These are phyloP conservation scores for Tetragnatha versicolor DNA, from an alignment of 1,140 invertebrate species.

Conservation along the genomic window DNA sequence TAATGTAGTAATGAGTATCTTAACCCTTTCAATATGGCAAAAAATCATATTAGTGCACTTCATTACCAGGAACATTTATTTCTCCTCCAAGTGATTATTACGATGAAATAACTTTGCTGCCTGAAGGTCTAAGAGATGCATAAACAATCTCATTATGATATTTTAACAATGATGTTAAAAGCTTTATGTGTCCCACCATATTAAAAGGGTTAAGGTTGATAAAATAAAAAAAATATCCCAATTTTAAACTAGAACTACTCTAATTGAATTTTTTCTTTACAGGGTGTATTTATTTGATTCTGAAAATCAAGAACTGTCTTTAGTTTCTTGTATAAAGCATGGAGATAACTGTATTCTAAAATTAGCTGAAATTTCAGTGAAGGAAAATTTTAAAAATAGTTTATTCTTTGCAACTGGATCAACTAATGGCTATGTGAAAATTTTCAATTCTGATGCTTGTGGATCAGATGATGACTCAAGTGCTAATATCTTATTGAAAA, in stretches of 20 bases:
- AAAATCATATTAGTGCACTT: no score
- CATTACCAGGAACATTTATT: no score
- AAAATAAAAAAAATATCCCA: neutral
- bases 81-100: no score
- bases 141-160: no score
- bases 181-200: neutral
- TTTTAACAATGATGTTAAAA: neutral
- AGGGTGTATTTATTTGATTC: conserved; percentile 53
- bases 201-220: neutral
- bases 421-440: conserved; percentile 39
- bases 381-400: neutral
- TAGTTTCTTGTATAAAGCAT: conserved; percentile 18
- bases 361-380: neutral
- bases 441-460: neutral
- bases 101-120: no score
- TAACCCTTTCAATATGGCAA: no score
- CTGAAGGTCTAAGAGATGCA: no score
- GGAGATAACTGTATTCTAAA: conserved; percentile 47
- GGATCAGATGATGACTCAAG: neutral
- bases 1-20: neutral
- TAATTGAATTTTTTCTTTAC: neutral
- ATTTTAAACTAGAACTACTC: neutral
- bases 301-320: neutral
- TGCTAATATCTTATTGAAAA: neutral
- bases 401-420: conserved; percentile 17